phyloP scores from a whole-genome alignment of 2,888 invertebrate genomes.

The Nephrotoma guestfalica region DNA sequence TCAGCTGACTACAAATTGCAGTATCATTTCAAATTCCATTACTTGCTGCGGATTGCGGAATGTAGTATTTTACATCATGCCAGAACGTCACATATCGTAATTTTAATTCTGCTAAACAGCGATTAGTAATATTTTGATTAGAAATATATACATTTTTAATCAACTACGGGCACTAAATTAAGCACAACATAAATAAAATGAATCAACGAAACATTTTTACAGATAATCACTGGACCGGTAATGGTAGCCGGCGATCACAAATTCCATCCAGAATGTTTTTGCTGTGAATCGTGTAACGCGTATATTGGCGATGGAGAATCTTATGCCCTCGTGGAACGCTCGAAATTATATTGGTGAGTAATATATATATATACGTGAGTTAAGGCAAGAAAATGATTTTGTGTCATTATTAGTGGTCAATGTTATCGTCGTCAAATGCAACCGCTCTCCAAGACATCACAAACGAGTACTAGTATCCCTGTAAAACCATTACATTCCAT shows the following conservation, averaged over 20 bases:
- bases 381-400: background rate
- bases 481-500: conserved; percentile 62
- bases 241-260: conserved; percentile 92
- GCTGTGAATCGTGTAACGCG: conserved; percentile 63
- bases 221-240: conserved; percentile 57
- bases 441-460: conserved; percentile 12
- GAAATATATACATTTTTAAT: background rate
- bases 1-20: too few relatives aligned
- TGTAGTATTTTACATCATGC: background rate
- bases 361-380: background rate
- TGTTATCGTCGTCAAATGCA: conserved; percentile 64
- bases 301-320: conserved; percentile 88
- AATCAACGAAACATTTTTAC: background rate
- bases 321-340: conserved; percentile 81
- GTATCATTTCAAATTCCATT: too few relatives aligned
- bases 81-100: background rate
- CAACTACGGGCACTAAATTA: background rate
- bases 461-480: background rate
- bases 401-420: conserved; percentile 40
- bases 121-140: conserved; percentile 7
- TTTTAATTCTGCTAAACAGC: background rate
- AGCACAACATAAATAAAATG: background rate
- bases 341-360: conserved; percentile 67
- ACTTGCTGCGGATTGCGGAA: background rate
- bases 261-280: conserved; percentile 93